These are phyloP conservation scores for Trididemnum miniatum DNA, from an alignment of 23 tunicate genomes.

Conservation along the genomic window DNA sequence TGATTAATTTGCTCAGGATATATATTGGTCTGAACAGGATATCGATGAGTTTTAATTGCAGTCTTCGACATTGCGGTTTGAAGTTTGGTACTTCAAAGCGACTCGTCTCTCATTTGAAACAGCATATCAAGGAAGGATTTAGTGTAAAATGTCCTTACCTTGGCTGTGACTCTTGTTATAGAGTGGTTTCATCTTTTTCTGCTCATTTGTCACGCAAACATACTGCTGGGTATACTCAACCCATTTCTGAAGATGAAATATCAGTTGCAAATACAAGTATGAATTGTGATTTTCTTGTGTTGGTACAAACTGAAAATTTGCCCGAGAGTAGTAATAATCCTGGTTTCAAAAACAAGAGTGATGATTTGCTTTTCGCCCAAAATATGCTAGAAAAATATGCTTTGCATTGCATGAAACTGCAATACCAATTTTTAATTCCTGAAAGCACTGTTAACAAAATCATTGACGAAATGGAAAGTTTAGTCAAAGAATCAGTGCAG, in stretches of 20 bases:
- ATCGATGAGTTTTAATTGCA: background rate
- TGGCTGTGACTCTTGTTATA: background rate
- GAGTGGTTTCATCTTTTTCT: background rate
- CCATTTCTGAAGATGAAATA: background rate
- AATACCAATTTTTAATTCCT: background rate
- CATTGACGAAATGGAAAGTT: background rate
- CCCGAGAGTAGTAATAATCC: background rate
- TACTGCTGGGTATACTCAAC: background rate
- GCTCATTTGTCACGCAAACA: background rate
- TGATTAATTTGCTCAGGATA: background rate
- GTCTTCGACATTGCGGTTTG: background rate
- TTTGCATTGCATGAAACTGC: background rate
- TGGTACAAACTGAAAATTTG: background rate
- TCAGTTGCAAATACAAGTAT: background rate
- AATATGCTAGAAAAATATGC: background rate
- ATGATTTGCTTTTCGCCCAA: background rate
- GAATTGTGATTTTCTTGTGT: background rate
- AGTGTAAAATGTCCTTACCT: background rate
- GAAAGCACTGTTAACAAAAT: background rate
- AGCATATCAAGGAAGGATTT: background rate
- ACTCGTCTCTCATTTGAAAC: background rate
- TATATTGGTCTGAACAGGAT: background rate
- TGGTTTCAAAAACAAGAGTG: background rate
- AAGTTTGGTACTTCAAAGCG: background rate
- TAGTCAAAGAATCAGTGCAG: background rate